Evolutionary conservation across 64 coral and sea anemone species (phyloP).

Genomic region (Platygyra sinensis): DNA sequence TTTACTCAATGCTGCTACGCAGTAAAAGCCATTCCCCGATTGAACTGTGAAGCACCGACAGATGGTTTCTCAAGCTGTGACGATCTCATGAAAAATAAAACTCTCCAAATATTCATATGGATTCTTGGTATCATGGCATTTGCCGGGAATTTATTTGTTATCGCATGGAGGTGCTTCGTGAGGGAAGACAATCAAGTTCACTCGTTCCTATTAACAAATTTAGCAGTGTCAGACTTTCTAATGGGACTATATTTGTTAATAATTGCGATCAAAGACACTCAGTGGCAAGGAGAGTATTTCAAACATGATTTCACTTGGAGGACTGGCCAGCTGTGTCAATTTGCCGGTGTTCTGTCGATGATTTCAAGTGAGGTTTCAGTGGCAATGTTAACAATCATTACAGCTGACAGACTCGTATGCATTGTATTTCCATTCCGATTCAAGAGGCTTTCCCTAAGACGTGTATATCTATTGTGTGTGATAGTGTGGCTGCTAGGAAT

Average conservation of each 20-base stretch:
- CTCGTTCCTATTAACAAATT: conserved; percentile 54
- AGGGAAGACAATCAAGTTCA: conserved; percentile 52
- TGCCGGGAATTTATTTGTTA: conserved; percentile 49
- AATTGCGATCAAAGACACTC: conserved; percentile 55
- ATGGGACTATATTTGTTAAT: conserved; percentile 72
- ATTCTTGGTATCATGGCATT: conserved; percentile 62
- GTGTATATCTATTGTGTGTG: neutral
- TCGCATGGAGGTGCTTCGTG: conserved; percentile 13
- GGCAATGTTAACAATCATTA: conserved; percentile 58
- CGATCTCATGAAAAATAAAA: conserved; percentile 65
- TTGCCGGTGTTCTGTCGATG: conserved; percentile 53
- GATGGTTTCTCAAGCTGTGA: conserved; percentile 68
- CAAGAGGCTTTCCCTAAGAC: neutral
- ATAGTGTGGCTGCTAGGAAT: conserved; percentile 30
- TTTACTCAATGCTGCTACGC: conserved; percentile 58
- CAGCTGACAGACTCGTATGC: conserved; percentile 52
- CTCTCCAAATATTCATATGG: conserved; percentile 57
- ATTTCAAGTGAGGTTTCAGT: conserved; percentile 63
- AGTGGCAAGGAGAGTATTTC: conserved; percentile 74
- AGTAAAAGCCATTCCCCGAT: conserved; percentile 14
- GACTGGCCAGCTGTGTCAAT: conserved; percentile 19
- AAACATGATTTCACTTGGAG: conserved; percentile 57
- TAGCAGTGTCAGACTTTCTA: conserved; percentile 61
- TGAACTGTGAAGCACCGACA: conserved; percentile 30
- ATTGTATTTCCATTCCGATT: conserved; percentile 58